Percentiles rank a stretch among this genome's conserved stretches.
Evolutionary conservation across 2,888 invertebrate genomes (phyloP).

Genomic region (Ypsolopha sequella): DNA sequence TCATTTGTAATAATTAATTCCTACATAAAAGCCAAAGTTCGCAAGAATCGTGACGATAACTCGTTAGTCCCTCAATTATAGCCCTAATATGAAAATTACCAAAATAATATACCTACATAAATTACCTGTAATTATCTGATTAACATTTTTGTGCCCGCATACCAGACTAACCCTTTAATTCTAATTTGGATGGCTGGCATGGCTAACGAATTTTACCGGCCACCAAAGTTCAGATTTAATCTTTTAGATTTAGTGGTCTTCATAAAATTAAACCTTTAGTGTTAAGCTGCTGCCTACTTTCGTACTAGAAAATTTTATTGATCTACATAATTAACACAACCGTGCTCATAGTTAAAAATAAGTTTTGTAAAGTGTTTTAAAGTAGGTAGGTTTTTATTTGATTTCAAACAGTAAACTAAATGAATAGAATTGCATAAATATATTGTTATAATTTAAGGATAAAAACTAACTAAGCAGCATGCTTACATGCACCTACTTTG

Average conservation of each 20-base stretch:
- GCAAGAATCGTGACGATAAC: not conserved
- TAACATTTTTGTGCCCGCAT: conserved; percentile 21
- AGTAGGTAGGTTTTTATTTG: too few relatives aligned
- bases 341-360: too few relatives aligned
- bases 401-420: too few relatives aligned
- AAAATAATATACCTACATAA: not conserved
- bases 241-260: not conserved
- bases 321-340: too few relatives aligned
- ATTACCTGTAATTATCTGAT: conserved; percentile 1
- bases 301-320: too few relatives aligned
- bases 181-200: conserved; percentile 39
- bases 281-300: not conserved
- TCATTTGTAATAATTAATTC: not conserved
- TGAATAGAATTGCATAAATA: too few relatives aligned
- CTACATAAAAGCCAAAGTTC: not conserved
- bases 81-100: not conserved
- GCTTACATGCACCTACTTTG: too few relatives aligned
- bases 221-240: conserved; percentile 20
- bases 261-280: not conserved
- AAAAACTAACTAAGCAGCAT: too few relatives aligned
- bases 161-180: conserved; percentile 32
- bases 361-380: too few relatives aligned
- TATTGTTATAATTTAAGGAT: too few relatives aligned
- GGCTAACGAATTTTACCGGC: conserved; percentile 17
- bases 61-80: not conserved